These are phyloP conservation scores for Melanotaenia maccullochi DNA, from an alignment of 2,797 vertebrate species.

Conservation along the genomic window DNA sequence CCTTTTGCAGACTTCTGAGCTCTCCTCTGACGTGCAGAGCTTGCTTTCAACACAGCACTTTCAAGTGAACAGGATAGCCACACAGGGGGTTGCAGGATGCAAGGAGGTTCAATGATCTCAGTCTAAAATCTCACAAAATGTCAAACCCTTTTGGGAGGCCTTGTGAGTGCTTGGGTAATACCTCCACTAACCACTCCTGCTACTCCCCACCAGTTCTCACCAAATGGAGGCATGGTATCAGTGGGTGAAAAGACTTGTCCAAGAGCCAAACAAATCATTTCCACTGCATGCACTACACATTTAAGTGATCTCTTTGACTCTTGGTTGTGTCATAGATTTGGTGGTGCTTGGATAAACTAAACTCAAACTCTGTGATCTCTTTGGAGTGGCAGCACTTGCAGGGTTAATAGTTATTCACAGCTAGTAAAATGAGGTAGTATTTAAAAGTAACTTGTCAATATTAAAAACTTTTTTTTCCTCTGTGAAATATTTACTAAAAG, in stretches of 20 bases:
- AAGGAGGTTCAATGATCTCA: conserved; percentile 67
- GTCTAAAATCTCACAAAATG: conserved; percentile 74
- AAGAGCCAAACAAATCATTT: neutral
- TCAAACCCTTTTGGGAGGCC: conserved; percentile 78
- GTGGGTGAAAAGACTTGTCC: conserved; percentile 56
- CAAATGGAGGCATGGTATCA: conserved; percentile 59
- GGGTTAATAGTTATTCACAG: no score
- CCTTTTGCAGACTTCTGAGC: conserved; percentile 57
- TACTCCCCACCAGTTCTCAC: conserved; percentile 43
- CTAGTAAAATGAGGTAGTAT: no score
- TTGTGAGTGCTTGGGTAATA: conserved; percentile 34
- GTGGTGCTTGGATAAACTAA: conserved; percentile 21
- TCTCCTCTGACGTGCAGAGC: conserved; percentile 44
- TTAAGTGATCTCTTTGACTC: conserved; percentile 34
- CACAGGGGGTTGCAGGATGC: conserved; percentile 63
- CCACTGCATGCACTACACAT: conserved; percentile 41
- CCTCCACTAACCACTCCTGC: conserved; percentile 29
- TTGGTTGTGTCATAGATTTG: conserved; percentile 11
- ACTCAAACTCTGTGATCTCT: conserved; percentile 1
- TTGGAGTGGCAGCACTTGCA: no score
- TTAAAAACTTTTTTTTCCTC: neutral
- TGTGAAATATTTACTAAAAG: neutral
- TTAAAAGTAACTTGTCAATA: neutral
- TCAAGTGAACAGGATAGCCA: conserved; percentile 79
- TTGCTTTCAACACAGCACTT: conserved; percentile 62